Conservation (phyloP, 2,888 invertebrate genomes). For the Argyresthia albistria region DNA sequence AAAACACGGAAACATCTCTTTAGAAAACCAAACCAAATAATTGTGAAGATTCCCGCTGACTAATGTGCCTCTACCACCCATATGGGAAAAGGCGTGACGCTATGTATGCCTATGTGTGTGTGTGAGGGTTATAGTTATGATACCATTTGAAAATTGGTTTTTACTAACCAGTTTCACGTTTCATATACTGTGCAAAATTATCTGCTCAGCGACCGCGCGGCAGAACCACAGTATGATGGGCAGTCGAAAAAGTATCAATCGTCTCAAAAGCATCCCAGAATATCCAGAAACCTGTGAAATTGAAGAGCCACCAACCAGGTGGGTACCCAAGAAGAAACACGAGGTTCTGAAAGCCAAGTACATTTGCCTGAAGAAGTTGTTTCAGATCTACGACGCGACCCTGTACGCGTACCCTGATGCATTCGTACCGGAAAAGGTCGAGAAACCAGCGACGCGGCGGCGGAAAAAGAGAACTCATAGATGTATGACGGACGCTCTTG, state of each 20-base stretch:
- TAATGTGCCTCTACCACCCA: too few species aligned
- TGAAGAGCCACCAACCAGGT: conserved; percentile 34
- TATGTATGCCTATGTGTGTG: too few species aligned
- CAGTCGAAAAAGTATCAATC: conserved; percentile 18
- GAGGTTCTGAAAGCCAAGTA: conserved; percentile 60
- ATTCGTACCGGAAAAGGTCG: neutral
- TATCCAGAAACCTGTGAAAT: conserved; percentile 34
- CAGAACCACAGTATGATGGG: too few species aligned
- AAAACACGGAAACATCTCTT: too few species aligned
- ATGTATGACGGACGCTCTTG: conserved; percentile 47
- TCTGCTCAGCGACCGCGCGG: too few species aligned
- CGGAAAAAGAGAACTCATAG: conserved; percentile 35
- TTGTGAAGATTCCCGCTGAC: too few species aligned
- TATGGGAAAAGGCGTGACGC: too few species aligned
- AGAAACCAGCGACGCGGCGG: conserved; percentile 13
- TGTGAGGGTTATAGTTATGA: too few species aligned
- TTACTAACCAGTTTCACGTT: too few species aligned
- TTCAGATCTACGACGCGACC: conserved; percentile 58
- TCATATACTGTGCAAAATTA: too few species aligned
- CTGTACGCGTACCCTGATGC: conserved; percentile 26
- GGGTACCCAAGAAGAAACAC: conserved; percentile 62
- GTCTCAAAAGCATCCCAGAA: conserved; percentile 43
- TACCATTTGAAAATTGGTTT: too few species aligned
- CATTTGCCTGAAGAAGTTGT: conserved; percentile 57
- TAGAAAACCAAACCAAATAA: too few species aligned